Evolutionary conservation across 2,888 invertebrate genomes (phyloP).

Genomic region (Nebria brevicollis): DNA sequence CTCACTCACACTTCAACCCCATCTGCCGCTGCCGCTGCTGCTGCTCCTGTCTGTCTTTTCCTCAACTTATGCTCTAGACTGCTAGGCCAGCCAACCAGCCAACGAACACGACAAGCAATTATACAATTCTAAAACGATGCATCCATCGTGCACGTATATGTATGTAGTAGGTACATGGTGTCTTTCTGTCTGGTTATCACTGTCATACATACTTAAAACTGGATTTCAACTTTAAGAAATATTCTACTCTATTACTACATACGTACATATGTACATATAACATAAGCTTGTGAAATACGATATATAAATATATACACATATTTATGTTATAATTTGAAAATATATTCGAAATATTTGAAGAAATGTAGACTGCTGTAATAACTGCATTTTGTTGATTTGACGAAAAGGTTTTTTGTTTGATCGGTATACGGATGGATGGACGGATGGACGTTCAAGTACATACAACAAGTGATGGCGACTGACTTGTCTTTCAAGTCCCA

Average conservation of each 20-base stretch:
- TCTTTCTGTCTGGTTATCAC: neutral
- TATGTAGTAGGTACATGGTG: neutral
- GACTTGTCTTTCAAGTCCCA: constrained; percentile 24
- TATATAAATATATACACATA: too few species aligned
- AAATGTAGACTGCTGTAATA: neutral
- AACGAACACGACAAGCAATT: constrained; percentile 11
- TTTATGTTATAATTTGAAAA: too few species aligned
- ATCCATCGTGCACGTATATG: neutral
- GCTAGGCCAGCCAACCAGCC: neutral
- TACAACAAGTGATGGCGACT: constrained; percentile 25
- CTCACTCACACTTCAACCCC: constrained; percentile 3
- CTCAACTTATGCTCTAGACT: neutral
- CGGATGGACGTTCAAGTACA: neutral
- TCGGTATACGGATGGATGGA: neutral
- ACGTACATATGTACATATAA: too few species aligned
- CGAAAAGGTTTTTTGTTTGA: constrained; percentile 8
- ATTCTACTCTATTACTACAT: too few species aligned
- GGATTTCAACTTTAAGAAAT: too few species aligned
- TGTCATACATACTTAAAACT: neutral
- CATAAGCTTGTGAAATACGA: too few species aligned
- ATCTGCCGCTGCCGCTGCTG: neutral
- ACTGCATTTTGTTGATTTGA: constrained; percentile 7
- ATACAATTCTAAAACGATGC: neutral
- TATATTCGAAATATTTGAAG: neutral
- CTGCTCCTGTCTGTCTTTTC: neutral